Conservation (phyloP, 2,797 vertebrate species). For the Schizothorax lantsangensis region DNA sequence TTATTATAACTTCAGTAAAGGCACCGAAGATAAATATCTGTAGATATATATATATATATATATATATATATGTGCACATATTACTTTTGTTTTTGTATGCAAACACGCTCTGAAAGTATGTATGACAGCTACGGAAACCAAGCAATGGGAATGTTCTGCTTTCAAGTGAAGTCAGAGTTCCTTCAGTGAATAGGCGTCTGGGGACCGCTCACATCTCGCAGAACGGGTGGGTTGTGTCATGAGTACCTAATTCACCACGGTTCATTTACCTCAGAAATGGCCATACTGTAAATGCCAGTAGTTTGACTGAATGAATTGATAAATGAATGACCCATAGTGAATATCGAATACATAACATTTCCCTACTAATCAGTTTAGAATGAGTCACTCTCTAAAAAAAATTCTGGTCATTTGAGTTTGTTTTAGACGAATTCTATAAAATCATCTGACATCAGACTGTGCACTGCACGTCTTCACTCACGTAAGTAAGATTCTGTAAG, state of each 20-base stretch:
- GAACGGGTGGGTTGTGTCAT: conserved; percentile 30
- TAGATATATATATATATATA: too few species aligned
- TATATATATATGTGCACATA: background rate
- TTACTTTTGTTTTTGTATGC: conserved; percentile 4
- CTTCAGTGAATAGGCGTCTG: conserved; percentile 42
- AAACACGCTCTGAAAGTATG: conserved; percentile 12
- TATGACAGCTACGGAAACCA: background rate
- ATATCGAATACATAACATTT: conserved; percentile 51
- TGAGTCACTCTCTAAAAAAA: conserved; percentile 49
- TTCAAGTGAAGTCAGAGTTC: conserved; percentile 48
- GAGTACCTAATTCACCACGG: conserved; percentile 57
- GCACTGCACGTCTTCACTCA: background rate
- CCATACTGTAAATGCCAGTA: conserved; percentile 45
- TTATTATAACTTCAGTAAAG: conserved; percentile 6
- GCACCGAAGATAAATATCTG: background rate
- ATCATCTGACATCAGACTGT: background rate
- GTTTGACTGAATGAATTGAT: conserved; percentile 56
- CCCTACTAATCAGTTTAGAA: conserved; percentile 57
- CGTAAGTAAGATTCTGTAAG: background rate
- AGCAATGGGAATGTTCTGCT: conserved; percentile 23
- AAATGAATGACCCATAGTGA: conserved; percentile 59
- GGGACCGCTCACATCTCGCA: conserved; percentile 49
- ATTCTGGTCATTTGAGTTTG: background rate
- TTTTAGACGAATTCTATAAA: background rate
- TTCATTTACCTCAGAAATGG: conserved; percentile 44